Base-by-base conservation (phyloP, 2,113 vertebrate species). In the Spea multiplicata region DNA sequence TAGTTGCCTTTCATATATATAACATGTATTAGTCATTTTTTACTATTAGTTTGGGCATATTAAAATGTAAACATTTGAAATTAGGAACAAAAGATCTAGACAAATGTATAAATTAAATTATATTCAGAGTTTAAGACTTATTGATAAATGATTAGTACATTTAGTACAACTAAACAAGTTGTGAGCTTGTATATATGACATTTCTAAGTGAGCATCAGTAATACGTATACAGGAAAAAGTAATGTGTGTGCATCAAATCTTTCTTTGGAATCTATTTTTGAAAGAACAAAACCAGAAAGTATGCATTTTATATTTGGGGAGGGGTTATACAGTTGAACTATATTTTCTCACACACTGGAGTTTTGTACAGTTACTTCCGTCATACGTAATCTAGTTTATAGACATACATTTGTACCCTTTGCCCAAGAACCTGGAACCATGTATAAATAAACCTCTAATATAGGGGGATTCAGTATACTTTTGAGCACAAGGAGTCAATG, bases 401-500 rank as follows among this genome's bases (percentile, higher is more conserved):
- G 59, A 70, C 10, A 71, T 17, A 71, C 12, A 52, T 14, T 49
- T 5, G 30, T 13, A 44, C 10, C n/a, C 8, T 71, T 72, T 72
- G 59, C 69, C 61, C 66, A 55, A 57, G 76, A 73, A 79, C 76
- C 76, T 47, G 48, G 69, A 64, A 72, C 76, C 68, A 8, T 64
- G 4, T 71, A 59, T 62, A 74, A 45, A 72, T 46, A 49, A 47
- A 47, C 44, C 13, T 13, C 48, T 78, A 14, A 49, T 44, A 46
- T 61, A 48, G 45, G 50, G 57, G 67, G 7, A 12, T 71, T 67
- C 76, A 52, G 49, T 53, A 8, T 77, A 44, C 47, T 72, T 30
- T 48, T 50, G 2, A 8, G 44, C 55, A 5, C 8, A 8, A 72
- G 59, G 69, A 71, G 76, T 8, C 69, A 7, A 64, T 78, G 75